These are phyloP conservation scores for Caenorhabditis tropicalis DNA, from an alignment of 1,140 invertebrate genomes.

Conservation along the genomic window DNA sequence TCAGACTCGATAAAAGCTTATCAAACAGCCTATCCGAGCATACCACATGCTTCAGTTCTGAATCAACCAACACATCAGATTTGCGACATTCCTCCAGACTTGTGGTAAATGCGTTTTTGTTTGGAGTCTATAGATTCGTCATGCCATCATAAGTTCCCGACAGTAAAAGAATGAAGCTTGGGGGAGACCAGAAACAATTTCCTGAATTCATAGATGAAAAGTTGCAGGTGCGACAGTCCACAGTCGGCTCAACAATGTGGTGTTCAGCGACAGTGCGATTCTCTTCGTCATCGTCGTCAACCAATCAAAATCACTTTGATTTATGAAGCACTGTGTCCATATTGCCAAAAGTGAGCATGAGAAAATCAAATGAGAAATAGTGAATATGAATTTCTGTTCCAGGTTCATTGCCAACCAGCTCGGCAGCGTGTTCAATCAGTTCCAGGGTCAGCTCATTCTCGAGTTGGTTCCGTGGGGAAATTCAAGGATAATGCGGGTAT, in stretches of 20 bases:
- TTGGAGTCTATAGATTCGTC: no score
- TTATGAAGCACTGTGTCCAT: slow-evolving; percentile 71
- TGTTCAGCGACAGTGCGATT: slow-evolving; percentile 66
- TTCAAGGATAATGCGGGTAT: slow-evolving; percentile 62
- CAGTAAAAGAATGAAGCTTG: no score
- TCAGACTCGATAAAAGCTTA: slow-evolving; percentile 40
- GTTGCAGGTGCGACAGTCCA: slow-evolving; percentile 65
- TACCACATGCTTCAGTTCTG: neutral
- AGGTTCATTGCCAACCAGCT: slow-evolving; percentile 69
- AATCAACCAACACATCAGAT: slow-evolving; percentile 43
- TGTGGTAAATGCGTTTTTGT: slow-evolving; percentile 60
- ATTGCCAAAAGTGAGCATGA: slow-evolving; percentile 64
- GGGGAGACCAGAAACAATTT: no score
- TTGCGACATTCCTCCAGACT: slow-evolving; percentile 67
- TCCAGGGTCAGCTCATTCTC: slow-evolving; percentile 63
- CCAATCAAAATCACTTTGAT: slow-evolving; percentile 70
- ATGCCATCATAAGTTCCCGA: no score
- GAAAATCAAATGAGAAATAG: neutral
- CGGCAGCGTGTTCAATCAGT: slow-evolving; percentile 63
- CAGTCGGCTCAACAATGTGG: slow-evolving; percentile 67
- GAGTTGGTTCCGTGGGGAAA: slow-evolving; percentile 71
- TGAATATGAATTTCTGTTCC: neutral
- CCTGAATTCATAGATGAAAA: neutral
- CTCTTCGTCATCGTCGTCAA: slow-evolving; percentile 55
- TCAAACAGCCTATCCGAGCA: slow-evolving; percentile 30